Base-by-base conservation (phyloP, 2,797 vertebrate genomes). In the Hozukius guyotensis region DNA sequence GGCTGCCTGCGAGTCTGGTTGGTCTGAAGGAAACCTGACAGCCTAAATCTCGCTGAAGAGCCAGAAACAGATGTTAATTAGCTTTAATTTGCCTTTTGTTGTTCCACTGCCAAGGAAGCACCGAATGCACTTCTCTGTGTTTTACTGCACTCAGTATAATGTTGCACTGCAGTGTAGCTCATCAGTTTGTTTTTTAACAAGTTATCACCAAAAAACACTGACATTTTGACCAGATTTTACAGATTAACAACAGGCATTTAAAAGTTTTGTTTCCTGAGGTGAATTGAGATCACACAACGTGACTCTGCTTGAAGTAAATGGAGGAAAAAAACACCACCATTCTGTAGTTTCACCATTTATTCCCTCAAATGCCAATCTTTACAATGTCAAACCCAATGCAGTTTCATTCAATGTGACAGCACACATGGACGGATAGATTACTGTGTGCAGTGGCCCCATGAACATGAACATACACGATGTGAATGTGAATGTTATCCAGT, bases 31-130 rank as follows among this genome's bases (percentile, higher is more conserved):
- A 92, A 93, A 91, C 87, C 88, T 91, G 85, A 94, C 92, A 91
- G 84, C 80, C 84, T 88, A 93, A 93, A 90, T 93, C 85, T 93
- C 55, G 31, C 88, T 86, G 91, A 92, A 90, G 86, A 91, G 89
- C 79, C 81, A 83, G 87, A 92, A 95, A 92, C 92, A 94, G 92
- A 92, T 92, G 88, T 93, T 95, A 95, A 95, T 95, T 95, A 94
- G 90, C 85, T 91, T 93, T 95, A 92, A 94, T 94, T 94, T 92
- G 87, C 88, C 85, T 89, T 92, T 93, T 95, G 92, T 94, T 94
- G 88, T 90, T 91, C 75, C 66, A 68, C 84, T 91, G 92, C 91
- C 85, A 89, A 92, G 73, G 69, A 80, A 42, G 77, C 81, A 72
- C 85, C 79, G 64, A 85, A 88, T 83, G 86, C 82, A 52, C 79